Evolutionary conservation across 2,888 invertebrate species (phyloP).

Genomic region (Stenolophus ochropezus): DNA sequence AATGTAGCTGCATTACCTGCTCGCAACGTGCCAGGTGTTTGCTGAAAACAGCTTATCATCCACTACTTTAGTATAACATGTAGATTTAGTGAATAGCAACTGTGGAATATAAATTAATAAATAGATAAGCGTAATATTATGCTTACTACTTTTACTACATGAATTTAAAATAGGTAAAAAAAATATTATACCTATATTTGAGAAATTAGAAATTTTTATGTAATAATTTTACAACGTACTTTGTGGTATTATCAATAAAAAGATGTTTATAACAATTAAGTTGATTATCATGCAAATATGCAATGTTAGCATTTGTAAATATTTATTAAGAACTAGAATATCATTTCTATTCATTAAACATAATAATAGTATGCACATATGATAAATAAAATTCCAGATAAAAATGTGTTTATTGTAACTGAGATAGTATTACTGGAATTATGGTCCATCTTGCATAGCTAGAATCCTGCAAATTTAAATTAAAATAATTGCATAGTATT

Average conservation of each 20-base stretch:
- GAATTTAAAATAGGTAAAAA: slow-evolving; percentile 19
- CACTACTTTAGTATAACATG: not conserved
- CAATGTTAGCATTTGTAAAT: not conserved
- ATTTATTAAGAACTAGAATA: not conserved
- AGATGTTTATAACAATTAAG: not conserved
- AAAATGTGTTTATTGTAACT: no score
- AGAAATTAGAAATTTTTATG: slow-evolving; percentile 12
- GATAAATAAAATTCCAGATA: no score
- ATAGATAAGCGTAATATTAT: not conserved
- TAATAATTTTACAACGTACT: slow-evolving; percentile 10
- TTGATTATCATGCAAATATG: not conserved
- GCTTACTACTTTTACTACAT: not conserved
- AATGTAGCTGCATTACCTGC: not conserved
- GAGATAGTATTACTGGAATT: no score
- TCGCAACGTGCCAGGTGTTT: not conserved
- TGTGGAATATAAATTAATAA: not conserved
- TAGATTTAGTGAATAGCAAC: not conserved
- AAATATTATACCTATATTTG: slow-evolving; percentile 1
- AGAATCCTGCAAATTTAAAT: no score
- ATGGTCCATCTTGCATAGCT: no score
- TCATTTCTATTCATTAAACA: not conserved
- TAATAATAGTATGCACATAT: no score
- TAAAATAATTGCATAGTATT: no score
- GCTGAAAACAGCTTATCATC: not conserved
- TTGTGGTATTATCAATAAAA: not conserved